phyloP scores from a whole-genome alignment of 2,797 vertebrate genomes.

The Mormyrus hasselquistii region DNA sequence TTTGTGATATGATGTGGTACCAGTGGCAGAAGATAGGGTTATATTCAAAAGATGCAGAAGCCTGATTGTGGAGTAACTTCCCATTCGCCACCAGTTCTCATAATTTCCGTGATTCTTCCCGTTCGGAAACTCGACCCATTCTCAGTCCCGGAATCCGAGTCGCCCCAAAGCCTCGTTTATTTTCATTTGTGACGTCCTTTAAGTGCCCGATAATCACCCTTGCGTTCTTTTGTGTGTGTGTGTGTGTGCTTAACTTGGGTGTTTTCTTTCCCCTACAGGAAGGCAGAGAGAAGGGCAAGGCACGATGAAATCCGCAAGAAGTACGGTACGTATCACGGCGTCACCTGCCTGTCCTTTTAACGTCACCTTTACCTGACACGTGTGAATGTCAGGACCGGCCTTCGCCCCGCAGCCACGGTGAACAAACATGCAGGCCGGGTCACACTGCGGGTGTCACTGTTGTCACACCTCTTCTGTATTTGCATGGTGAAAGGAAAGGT shows the following conservation, averaged over 20 bases:
- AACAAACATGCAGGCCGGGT: background rate
- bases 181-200: background rate
- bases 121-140: background rate
- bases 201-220: background rate
- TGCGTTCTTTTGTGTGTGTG: background rate
- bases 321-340: constrained; percentile 67
- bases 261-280: constrained; percentile 50
- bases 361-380: background rate
- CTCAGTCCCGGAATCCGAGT: background rate
- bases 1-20: background rate
- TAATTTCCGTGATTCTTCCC: background rate
- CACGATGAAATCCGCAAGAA: constrained; percentile 82
- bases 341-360: background rate
- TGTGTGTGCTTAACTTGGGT: background rate
- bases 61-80: background rate
- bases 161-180: background rate
- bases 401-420: background rate
- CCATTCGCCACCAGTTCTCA: background rate
- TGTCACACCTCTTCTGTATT: background rate
- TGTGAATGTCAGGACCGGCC: background rate
- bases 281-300: constrained; percentile 62
- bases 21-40: background rate
- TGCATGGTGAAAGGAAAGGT: no score
- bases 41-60: background rate
- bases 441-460: background rate